A percentile compares a stretch with the other conserved stretches of the same genome.
These are phyloP conservation scores for Galendromus occidentalis DNA, from an alignment of 1,140 invertebrate genomes.

Conservation along the genomic window DNA sequence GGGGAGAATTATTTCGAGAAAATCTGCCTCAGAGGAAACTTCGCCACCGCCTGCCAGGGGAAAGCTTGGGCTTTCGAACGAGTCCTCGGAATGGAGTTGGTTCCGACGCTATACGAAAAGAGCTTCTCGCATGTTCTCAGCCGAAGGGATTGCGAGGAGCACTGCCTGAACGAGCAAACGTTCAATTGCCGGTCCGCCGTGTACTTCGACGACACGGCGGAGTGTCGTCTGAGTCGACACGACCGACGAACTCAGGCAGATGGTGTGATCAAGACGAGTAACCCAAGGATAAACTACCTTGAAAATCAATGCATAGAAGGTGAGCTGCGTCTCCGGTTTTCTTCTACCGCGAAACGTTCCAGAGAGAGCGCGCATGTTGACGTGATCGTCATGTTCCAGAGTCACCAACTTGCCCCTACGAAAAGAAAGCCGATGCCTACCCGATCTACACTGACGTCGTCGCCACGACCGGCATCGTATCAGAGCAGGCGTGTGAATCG, in stretches of 20 bases:
- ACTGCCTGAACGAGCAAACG: conserved; percentile 27
- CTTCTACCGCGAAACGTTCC: no score
- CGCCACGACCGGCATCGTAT: conserved; percentile 24
- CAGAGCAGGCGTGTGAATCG: conserved; percentile 27
- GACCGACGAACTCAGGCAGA: conserved; percentile 27
- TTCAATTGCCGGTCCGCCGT: conserved; percentile 31
- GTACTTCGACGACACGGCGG: conserved; percentile 29
- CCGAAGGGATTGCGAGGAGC: conserved; percentile 31
- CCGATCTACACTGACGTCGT: conserved; percentile 31
- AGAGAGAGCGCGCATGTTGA: no score
- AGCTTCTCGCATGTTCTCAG: conserved; percentile 27
- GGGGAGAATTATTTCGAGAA: conserved; percentile 34
- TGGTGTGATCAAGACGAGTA: conserved; percentile 27
- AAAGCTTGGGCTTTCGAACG: conserved; percentile 34
- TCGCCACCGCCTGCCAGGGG: conserved; percentile 26
- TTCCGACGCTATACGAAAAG: conserved; percentile 25
- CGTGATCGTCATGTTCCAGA: conserved; percentile 12
- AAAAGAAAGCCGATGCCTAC: conserved; percentile 25
- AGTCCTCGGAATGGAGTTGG: conserved; percentile 29
- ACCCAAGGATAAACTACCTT: conserved; percentile 30
- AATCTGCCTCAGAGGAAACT: conserved; percentile 30
- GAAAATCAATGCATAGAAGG: conserved; percentile 33
- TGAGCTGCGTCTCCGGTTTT: conserved; percentile 16
- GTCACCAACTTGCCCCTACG: conserved; percentile 22
- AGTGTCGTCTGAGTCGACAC: conserved; percentile 30